Conservation (phyloP, 2,113 vertebrate species). For the Apteryx owenii region DNA sequence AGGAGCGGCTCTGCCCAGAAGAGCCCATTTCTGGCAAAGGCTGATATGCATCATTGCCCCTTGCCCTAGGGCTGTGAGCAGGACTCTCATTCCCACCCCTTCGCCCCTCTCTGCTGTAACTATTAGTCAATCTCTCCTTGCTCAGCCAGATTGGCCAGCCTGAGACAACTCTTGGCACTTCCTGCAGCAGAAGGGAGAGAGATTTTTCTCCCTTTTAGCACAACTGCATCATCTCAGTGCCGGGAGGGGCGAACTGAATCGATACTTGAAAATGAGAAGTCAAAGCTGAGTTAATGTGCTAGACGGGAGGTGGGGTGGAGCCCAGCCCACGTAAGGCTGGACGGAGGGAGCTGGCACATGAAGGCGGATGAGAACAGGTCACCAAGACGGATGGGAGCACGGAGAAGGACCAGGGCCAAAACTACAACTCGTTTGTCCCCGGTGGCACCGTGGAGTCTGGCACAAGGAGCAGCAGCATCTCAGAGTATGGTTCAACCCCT, state of each 20-base stretch:
- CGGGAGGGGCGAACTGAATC: constrained; percentile 7
- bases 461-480: background rate
- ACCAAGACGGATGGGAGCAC: background rate
- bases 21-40: background rate
- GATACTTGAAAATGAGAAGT: constrained; percentile 68
- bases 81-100: background rate
- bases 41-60: background rate
- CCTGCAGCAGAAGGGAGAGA: background rate
- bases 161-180: background rate
- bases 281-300: background rate
- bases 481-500: accelerated
- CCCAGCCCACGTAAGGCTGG: background rate
- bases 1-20: accelerated
- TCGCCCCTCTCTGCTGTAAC: background rate
- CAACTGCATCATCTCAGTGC: background rate
- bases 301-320: background rate
- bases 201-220: background rate
- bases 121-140: background rate
- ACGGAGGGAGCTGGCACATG: background rate
- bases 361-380: background rate
- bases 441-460: background rate
- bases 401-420: background rate
- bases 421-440: background rate
- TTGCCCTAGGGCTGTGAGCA: background rate
- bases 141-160: background rate